Percentiles rank a stretch among this genome's conserved stretches.
These are phyloP conservation scores for Lagorchestes hirsutus DNA, from an alignment of 2,797 vertebrate genomes.

Conservation along the genomic window DNA sequence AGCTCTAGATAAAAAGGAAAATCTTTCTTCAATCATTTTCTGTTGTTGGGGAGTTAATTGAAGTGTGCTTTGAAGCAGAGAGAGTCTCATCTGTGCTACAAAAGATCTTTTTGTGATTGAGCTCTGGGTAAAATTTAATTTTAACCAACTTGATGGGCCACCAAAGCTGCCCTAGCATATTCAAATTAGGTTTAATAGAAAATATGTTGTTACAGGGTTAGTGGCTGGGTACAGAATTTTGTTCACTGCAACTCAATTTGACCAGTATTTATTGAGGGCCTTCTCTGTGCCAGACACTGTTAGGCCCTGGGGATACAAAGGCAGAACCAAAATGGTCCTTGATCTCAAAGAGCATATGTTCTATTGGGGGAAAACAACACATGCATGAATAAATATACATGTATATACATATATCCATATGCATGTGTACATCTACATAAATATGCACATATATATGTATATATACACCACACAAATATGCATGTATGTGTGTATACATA, in stretches of 20 bases:
- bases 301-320: background rate
- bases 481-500: too few species aligned
- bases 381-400: background rate
- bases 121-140: constrained; percentile 5
- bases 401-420: background rate
- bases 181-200: constrained; percentile 1
- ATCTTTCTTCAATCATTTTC: background rate
- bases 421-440: too few species aligned
- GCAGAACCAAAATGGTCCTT: background rate
- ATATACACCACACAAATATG: too few species aligned
- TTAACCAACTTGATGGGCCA: background rate
- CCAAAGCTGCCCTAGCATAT: background rate
- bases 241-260: background rate
- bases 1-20: background rate
- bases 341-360: background rate
- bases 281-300: background rate
- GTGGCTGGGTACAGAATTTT: background rate
- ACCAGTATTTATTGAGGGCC: background rate
- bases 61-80: constrained; percentile 10
- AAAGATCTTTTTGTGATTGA: constrained; percentile 1
- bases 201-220: background rate
- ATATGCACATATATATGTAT: too few species aligned
- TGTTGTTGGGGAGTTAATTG: background rate
- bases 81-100: background rate
- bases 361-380: background rate